These are phyloP conservation scores for Ianthella basta DNA, from an alignment of 37 sponge, comb jelly and placozoan genomes.

Conservation along the genomic window DNA sequence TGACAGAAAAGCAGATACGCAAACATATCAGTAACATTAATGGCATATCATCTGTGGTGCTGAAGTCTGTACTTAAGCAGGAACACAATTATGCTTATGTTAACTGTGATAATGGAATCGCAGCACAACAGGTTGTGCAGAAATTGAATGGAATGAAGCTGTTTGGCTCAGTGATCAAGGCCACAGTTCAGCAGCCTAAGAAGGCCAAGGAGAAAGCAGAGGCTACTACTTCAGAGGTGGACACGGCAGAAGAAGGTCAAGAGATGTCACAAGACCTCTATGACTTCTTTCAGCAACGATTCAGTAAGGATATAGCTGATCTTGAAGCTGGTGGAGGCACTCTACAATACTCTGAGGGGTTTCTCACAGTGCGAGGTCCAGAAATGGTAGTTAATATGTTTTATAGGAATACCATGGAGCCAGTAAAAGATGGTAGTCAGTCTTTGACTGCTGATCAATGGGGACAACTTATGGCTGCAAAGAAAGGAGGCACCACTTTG, in stretches of 20 bases:
- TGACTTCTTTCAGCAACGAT: not conserved
- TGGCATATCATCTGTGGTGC: too few relatives aligned
- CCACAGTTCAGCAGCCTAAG: too few relatives aligned
- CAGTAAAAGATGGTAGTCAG: not conserved
- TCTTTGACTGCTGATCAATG: constrained; percentile 37
- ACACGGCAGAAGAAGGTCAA: not conserved
- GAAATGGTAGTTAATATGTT: not conserved
- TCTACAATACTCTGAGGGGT: not conserved
- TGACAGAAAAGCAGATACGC: too few relatives aligned
- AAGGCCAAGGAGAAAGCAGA: too few relatives aligned
- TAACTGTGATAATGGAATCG: not conserved
- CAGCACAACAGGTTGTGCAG: not conserved
- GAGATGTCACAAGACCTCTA: not conserved
- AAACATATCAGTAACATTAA: too few relatives aligned
- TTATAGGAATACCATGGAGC: not conserved
- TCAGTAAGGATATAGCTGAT: not conserved
- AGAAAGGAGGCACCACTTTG: constrained; percentile 33
- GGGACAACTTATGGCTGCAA: constrained; percentile 44
- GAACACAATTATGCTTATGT: not conserved
- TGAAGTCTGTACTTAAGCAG: not conserved
- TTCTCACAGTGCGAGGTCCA: not conserved
- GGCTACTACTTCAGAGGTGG: too few relatives aligned
- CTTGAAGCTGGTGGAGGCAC: not conserved
- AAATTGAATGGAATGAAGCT: not conserved
- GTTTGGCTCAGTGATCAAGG: not conserved